Base-by-base conservation (phyloP, 2,888 invertebrate genomes). In the Hecatera dysodea region DNA sequence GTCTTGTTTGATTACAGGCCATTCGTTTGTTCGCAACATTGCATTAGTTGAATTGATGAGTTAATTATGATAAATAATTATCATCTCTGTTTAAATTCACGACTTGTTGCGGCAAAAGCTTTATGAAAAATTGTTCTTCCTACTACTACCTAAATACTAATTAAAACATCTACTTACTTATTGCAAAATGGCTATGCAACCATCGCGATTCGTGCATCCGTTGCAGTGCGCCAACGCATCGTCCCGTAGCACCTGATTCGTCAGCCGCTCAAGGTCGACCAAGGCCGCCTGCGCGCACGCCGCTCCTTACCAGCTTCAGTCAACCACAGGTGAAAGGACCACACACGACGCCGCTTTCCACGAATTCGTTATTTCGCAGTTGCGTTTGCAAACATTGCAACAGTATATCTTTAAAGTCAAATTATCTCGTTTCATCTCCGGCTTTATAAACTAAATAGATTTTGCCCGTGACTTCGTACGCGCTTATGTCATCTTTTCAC, bases 261-360 rank as follows among this genome's bases (percentile, higher is more conserved):
- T 55, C 60, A 56, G 52, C 46, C 62, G 29, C 48, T 33, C 84
- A 83, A 84, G 85, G 84, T 78, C 85, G 61, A 50, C 56, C 80
- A 83, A 85, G 84, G 84, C 83, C 78, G 73, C 27, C 44, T 27
- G 64, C 76, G 71, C 66, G 62, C 61, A 42, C 68, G 50, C 55
- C 33, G 56, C 57, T 57, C 44, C 50, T 33, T 46, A 15, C 63
- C 56, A 55, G 44, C 67, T 46, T 53, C 69, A 60, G 60, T 50
- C 33, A 61, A 44, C 59, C 53, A 61, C 69, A 60, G 60, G 80
- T 80, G 75, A 82, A 83, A 82, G 82, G 79, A 67, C 46, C 42
- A 55, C 57, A 36, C 52, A 42, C 42, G 44, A 36, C 42, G 42
- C 50, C 63, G 62, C 59, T 73, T 81, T 78, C 70, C 62, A 53